Conservation (phyloP, 2,888 invertebrate genomes). For the Caenorhabditis sp. region DNA sequence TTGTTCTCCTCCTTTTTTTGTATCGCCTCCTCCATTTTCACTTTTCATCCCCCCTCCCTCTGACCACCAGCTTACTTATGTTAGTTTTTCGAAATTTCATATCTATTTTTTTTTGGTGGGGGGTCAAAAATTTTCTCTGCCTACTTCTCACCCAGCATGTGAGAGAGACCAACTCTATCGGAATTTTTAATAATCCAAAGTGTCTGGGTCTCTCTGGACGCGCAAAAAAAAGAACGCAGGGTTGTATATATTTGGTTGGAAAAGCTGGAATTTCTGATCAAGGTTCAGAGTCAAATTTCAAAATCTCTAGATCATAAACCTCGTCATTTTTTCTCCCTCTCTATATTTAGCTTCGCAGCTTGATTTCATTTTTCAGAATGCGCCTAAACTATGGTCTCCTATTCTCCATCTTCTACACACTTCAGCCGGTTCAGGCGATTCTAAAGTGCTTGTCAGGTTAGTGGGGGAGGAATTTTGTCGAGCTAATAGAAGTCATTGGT, state of each 20-base stretch:
- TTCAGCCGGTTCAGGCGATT: constrained; percentile 29
- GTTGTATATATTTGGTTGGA: neutral
- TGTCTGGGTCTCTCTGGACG: neutral
- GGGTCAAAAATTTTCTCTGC: neutral
- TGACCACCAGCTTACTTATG: neutral
- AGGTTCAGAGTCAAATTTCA: too few species aligned
- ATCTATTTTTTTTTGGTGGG: too few species aligned
- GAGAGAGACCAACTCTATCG: constrained; percentile 8
- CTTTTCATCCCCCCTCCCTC: neutral
- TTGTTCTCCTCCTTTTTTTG: constrained; percentile 13
- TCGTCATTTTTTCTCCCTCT: too few species aligned
- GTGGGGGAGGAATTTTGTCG: neutral
- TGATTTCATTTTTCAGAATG: constrained; percentile 30
- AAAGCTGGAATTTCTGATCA: neutral
- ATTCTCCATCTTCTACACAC: constrained; percentile 34
- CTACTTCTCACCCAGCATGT: constrained; percentile 4
- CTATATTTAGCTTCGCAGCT: too few species aligned
- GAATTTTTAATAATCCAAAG: constrained; percentile 50
- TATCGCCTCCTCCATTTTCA: neutral
- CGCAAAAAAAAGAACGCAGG: neutral
- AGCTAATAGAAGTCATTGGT: too few species aligned
- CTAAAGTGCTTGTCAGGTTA: constrained; percentile 62
- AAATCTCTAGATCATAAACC: neutral
- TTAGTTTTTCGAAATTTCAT: neutral
- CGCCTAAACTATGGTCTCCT: constrained; percentile 36